phyloP scores from a whole-genome alignment of 2,888 invertebrate genomes.

The Drosophila recens region DNA sequence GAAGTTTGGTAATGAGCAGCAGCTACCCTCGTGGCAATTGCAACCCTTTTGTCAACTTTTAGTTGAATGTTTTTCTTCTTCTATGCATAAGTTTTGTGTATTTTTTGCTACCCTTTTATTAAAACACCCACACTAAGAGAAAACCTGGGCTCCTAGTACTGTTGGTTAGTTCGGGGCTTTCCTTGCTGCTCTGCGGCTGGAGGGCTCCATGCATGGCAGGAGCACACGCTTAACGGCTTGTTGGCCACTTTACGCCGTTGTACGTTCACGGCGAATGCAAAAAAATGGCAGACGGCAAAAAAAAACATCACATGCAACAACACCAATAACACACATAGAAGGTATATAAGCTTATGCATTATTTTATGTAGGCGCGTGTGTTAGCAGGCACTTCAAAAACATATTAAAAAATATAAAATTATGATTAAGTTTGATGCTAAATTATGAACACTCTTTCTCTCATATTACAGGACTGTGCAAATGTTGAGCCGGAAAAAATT shows the following conservation, averaged over 20 bases:
- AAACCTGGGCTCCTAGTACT: background rate
- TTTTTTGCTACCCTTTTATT: conserved; percentile 23
- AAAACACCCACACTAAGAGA: conserved; percentile 31
- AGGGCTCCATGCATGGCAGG: conserved; percentile 46
- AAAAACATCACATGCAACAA: conserved; percentile 17
- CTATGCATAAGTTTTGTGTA: background rate
- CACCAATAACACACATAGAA: conserved; percentile 6
- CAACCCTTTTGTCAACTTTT: conserved; percentile 53
- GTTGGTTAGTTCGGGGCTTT: conserved; percentile 8
- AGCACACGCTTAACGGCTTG: conserved; percentile 73
- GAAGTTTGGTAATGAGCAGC: conserved; percentile 53
- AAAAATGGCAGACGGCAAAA: conserved; percentile 54
- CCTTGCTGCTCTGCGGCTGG: conserved; percentile 5
- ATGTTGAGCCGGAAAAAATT: no score
- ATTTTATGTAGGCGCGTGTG: conserved; percentile 11
- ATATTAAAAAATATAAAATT: conserved; percentile 35
- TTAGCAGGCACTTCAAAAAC: conserved; percentile 45
- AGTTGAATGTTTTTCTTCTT: background rate
- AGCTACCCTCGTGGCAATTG: conserved; percentile 25
- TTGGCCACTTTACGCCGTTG: conserved; percentile 76
- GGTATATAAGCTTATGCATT: conserved; percentile 8
- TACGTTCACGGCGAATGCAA: conserved; percentile 43
- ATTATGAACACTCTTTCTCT: background rate
- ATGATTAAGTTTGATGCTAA: background rate
- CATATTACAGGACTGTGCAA: background rate